phyloP scores from a whole-genome alignment of 2,888 invertebrate species.

The Tinea trinotella region DNA sequence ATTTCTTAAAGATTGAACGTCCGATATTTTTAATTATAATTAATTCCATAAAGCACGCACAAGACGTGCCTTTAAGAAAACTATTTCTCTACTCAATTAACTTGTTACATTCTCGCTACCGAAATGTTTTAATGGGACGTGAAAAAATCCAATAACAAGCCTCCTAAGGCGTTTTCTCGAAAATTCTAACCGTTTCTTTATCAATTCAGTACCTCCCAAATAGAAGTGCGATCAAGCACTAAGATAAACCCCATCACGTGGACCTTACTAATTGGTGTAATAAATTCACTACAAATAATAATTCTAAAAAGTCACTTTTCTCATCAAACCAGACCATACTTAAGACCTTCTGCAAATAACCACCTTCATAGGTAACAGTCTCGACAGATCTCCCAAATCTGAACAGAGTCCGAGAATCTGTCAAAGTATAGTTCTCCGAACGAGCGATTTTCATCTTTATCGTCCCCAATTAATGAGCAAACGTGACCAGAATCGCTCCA shows the following conservation, averaged over 20 bases:
- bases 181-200: slow-evolving; percentile 53
- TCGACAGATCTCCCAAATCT: slow-evolving; percentile 8
- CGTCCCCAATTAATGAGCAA: slow-evolving; percentile 38
- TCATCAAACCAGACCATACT: not conserved
- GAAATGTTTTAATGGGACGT: slow-evolving; percentile 36
- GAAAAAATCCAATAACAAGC: slow-evolving; percentile 16
- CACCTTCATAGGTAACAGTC: not conserved
- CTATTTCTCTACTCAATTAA: slow-evolving; percentile 63
- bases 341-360: not conserved
- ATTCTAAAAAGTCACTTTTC: not conserved
- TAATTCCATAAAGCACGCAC: slow-evolving; percentile 16
- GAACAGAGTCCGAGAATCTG: slow-evolving; percentile 38
- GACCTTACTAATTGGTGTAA: slow-evolving; percentile 68
- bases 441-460: slow-evolving; percentile 46
- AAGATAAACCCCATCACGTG: slow-evolving; percentile 60
- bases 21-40: not conserved
- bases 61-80: not conserved
- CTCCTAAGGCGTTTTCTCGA: slow-evolving; percentile 53
- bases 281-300: slow-evolving; percentile 41
- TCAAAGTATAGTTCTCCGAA: slow-evolving; percentile 35
- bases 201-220: slow-evolving; percentile 68
- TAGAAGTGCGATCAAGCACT: slow-evolving; percentile 53
- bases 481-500: slow-evolving; percentile 40
- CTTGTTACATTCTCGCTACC: slow-evolving; percentile 69
- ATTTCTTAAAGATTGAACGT: not conserved